phyloP scores from a whole-genome alignment of 1,140 invertebrate genomes.

The Thaumatotibia leucotreta region DNA sequence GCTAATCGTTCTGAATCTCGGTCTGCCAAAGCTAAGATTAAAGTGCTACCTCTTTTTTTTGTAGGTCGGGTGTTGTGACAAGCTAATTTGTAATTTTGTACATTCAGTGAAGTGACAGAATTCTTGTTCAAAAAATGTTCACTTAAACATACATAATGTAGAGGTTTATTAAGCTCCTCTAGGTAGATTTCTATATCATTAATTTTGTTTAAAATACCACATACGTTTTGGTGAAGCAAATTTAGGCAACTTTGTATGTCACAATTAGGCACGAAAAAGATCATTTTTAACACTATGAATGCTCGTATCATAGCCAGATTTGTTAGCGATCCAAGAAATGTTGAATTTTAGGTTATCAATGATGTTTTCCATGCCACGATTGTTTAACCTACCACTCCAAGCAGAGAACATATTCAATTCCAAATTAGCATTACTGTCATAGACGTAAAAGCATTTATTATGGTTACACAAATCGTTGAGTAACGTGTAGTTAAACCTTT shows the following conservation, averaged over 20 bases:
- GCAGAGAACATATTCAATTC: not conserved
- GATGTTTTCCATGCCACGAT: not conserved
- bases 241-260: not conserved
- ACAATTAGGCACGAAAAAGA: not conserved
- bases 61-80: not conserved
- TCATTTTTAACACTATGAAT: not conserved
- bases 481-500: not conserved
- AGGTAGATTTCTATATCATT: not conserved
- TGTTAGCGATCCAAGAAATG: not conserved
- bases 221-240: not conserved
- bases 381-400: not conserved
- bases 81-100: not conserved
- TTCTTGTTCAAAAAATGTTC: not conserved
- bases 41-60: not conserved
- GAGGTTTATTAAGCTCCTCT: not conserved
- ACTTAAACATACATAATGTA: constrained; percentile 6
- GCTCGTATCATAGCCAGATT: not conserved
- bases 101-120: not conserved
- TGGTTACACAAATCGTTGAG: not conserved
- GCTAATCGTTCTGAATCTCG: not conserved
- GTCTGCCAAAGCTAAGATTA: not conserved
- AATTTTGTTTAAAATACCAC: not conserved
- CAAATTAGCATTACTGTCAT: not conserved
- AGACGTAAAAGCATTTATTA: not conserved
- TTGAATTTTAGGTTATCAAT: not conserved